phyloP scores from a whole-genome alignment of 2,113 vertebrate species.

The Corydoras sp. region DNA sequence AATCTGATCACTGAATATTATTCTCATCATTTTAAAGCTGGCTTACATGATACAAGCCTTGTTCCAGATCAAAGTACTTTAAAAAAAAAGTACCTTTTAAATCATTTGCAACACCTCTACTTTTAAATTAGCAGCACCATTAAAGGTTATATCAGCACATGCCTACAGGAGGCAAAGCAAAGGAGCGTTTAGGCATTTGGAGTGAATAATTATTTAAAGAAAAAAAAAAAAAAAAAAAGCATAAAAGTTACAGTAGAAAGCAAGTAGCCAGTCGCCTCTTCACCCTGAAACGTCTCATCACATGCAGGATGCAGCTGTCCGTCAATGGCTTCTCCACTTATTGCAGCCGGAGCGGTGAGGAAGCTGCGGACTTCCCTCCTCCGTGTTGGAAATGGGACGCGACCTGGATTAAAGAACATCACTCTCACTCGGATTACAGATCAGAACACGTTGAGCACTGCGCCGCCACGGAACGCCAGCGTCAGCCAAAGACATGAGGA shows the following conservation, averaged over 20 bases:
- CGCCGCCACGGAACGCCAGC: constrained; percentile 13
- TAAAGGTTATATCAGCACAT: no score
- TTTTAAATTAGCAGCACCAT: no score
- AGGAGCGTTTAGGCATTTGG: no score
- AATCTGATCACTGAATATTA: no score
- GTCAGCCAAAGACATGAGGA: not conserved
- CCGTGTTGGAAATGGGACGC: constrained; percentile 12
- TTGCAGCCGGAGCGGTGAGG: constrained; percentile 32
- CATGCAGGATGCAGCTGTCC: constrained; percentile 27
- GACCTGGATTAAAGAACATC: not conserved
- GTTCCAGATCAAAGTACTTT: no score
- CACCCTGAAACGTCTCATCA: constrained; percentile 20
- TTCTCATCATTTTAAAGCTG: no score
- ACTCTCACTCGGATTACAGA: constrained; percentile 8
- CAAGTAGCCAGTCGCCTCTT: constrained; percentile 9
- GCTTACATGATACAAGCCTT: no score
- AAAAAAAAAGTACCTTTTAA: no score
- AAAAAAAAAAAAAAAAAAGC: constrained; percentile 18
- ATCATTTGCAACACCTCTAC: no score
- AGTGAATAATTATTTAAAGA: no score
- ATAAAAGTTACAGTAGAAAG: constrained; percentile 24
- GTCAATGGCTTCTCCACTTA: constrained; percentile 41
- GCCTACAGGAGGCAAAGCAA: no score
- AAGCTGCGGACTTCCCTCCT: constrained; percentile 2
- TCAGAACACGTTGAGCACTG: not conserved